Evolutionary conservation across 2,797 vertebrate genomes (phyloP).

Genomic region (Myiotriccus ornatus): DNA sequence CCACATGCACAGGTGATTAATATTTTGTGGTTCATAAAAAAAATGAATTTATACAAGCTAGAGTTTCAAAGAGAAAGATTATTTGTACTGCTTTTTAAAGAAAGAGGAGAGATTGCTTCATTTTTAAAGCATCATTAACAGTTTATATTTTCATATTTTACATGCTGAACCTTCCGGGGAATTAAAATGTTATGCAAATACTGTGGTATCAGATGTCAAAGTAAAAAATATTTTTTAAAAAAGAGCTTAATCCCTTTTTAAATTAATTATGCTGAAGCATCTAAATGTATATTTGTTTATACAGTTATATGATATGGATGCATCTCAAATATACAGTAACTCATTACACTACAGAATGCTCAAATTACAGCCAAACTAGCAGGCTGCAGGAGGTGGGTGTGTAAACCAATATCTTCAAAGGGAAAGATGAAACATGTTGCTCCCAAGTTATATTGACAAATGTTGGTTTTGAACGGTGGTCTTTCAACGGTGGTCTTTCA

Average conservation of each 20-base stretch:
- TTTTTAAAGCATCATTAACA: background rate
- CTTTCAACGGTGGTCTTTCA: background rate
- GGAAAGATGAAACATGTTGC: background rate
- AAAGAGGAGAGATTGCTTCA: fast-evolving
- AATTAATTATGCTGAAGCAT: background rate
- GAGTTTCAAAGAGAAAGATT: background rate
- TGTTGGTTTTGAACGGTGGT: background rate
- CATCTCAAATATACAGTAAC: background rate
- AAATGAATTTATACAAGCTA: background rate
- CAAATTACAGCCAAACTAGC: background rate
- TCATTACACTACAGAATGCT: background rate
- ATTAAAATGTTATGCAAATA: background rate
- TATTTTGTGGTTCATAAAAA: background rate
- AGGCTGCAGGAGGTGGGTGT: background rate
- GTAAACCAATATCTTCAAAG: background rate
- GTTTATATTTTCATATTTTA: background rate
- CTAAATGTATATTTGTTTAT: background rate
- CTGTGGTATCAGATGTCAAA: background rate
- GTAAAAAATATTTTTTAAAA: background rate
- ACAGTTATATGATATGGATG: background rate
- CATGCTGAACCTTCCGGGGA: background rate
- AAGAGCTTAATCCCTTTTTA: background rate
- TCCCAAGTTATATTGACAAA: background rate
- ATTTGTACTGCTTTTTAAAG: background rate
- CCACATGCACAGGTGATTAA: background rate